Evolutionary conservation across 1,140 invertebrate species (phyloP), one percentile per base, ranked within the genome.

Genomic region (Coelopa frigida): DNA sequence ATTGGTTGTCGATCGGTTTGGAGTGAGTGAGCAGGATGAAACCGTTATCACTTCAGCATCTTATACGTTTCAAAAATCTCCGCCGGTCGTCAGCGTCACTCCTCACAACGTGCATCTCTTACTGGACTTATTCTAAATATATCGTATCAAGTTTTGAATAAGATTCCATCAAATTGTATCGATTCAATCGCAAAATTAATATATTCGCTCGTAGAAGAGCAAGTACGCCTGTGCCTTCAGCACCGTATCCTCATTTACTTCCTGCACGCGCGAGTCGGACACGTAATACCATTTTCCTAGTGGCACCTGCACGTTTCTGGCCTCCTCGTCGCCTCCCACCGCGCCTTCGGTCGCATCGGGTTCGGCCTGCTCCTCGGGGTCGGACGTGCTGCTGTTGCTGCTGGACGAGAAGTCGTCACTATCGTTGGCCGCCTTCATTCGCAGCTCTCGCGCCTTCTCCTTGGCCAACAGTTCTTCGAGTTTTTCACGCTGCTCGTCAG

Each of bases 221-320:
- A 99, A 75, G 72, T 98, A 99, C n/a, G 95, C 94, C 72, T 97
- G 87, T 29, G 82, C 82, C 51, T 78, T 75, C n/a, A 94, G 73
- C 31, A 97, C 92, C 40, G 77, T 76, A 1, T 80, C 78, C 70
- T 94, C 87, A 29, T 78, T 77, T 5, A 90, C 84, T 68, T 90
- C 83, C 22, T 73, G 76, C 0, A 96, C 91, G 55, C 78, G 76
- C 44, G 83, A 85, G 73, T 98, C 95, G 46, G 92, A 96, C 33
- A 96, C 82, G 64, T 87, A 85, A 72, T 86, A 98, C 95, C 95
- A 98, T 58, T 80, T 82, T 7, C 87, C 88, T 3, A 78, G 71
- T 5, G 80, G 83, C n/a, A 77, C 56, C 54, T 79, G 70, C 0
- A 76, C 65, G 26, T 72, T 51, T 37, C 67, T 63, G 6, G 66